Base-by-base conservation (phyloP, 2,888 invertebrate genomes). In the Heteropelma amictum region DNA sequence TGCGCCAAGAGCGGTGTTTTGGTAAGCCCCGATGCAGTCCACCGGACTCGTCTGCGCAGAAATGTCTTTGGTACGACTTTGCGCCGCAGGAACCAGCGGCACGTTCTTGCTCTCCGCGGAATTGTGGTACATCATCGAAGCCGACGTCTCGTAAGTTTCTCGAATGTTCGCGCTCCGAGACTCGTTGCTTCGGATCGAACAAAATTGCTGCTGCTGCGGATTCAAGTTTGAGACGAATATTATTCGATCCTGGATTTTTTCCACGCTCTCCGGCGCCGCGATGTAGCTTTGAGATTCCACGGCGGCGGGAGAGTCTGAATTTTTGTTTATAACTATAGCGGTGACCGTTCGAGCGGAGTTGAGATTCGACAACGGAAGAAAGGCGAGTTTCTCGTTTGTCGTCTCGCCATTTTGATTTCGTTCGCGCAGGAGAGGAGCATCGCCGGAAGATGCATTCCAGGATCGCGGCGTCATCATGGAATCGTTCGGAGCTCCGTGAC, bases 381-480 rank as follows among this genome's bases (percentile, higher is more conserved):
- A 65, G 0, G 33, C 8, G 14, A 71, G 38, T 61, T 73, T 65
- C 3, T 61, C 56, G 7, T 21, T 35, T 1, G 12, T 21, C 3
- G 14, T 33, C 51, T 61, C 40, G 10, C 33, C 58, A 0, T 7
- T 14, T 7, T 10, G 65, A 17, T 30, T 30, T 6, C 33, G 21
- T 6, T 70, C 30, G 28, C 21, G 42, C 33, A 60, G 12, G 19
- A 42, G 69, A n/a, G 58, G 14, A 14, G 54, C 26, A 33, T 58
- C 8, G n/a, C 40, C 10, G n/a, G 35, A 28, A 1, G 51, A 28
- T 3, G 81, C 53, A 35, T 81, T 84, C 86, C 85, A 87, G 28
- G 81, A 77, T 42, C 84, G 84, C 6, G 78, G 73, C 19, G 77
- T 68, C 33, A 79, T 79, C 28, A 82, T 81, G 6, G 79, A 58